A percentile compares a stretch with the other conserved stretches of the same genome.
Evolutionary conservation across 2,113 vertebrate genomes (phyloP).

Genomic region (Cyprinodon variegatus): DNA sequence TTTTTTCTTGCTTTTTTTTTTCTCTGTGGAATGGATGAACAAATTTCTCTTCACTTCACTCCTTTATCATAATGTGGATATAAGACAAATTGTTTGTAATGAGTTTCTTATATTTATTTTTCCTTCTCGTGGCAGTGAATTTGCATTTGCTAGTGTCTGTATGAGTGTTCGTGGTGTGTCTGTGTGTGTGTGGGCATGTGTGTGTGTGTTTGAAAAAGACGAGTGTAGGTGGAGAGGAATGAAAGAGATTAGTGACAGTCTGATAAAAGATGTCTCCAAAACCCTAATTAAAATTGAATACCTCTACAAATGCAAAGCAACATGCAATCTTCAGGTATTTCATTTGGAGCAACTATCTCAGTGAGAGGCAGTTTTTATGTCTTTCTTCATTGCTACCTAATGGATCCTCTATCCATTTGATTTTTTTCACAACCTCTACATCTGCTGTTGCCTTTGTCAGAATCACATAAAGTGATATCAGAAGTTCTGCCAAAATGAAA

Average conservation of each 20-base stretch:
- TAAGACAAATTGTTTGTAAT: constrained; percentile 61
- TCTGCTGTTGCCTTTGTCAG: constrained; percentile 59
- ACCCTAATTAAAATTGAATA: constrained; percentile 84
- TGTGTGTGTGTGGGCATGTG: constrained; percentile 1
- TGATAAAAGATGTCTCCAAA: constrained; percentile 82
- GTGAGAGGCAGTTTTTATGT: constrained; percentile 66
- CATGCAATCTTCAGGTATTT: constrained; percentile 81
- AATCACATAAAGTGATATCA: constrained; percentile 61
- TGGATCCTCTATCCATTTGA: constrained; percentile 65
- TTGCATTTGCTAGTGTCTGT: constrained; percentile 46
- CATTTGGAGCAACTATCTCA: constrained; percentile 77
- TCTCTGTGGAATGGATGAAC: constrained; percentile 64
- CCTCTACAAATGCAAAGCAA: constrained; percentile 74
- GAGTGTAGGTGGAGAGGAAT: constrained; percentile 13
- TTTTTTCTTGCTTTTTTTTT: constrained; percentile 55
- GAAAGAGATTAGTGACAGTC: constrained; percentile 77
- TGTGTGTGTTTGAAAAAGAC: neutral
- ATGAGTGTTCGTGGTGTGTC: constrained; percentile 8
- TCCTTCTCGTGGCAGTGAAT: constrained; percentile 36
- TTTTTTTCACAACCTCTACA: constrained; percentile 66
- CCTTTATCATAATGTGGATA: constrained; percentile 48
- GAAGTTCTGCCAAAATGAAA: constrained; percentile 64
- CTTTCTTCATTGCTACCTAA: constrained; percentile 73
- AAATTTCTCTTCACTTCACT: constrained; percentile 58
- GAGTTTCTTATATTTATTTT: constrained; percentile 22